Conservation (phyloP, 92 coral and sea anemone species). For the Epizoanthus rinbou region DNA sequence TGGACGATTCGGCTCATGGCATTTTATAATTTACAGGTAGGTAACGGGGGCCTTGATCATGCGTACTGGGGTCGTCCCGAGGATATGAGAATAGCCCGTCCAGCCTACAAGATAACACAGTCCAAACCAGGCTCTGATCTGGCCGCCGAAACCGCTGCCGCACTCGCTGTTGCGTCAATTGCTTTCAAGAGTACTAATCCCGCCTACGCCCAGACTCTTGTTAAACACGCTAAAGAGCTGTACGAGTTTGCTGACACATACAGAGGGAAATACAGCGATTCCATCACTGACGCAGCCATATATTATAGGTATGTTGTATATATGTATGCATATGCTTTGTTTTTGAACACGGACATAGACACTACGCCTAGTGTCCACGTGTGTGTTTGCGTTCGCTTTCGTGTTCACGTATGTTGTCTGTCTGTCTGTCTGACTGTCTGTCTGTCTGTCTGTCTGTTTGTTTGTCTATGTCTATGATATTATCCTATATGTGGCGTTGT, state of each 20-base stretch:
- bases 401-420: too few relatives aligned
- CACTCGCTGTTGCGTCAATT: slow-evolving; percentile 56
- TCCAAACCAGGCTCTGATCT: slow-evolving; percentile 73
- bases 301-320: slow-evolving; percentile 38
- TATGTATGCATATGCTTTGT: not conserved
- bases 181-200: slow-evolving; percentile 38
- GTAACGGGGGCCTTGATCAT: slow-evolving; percentile 72
- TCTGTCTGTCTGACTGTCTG: too few relatives aligned
- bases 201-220: slow-evolving; percentile 2
- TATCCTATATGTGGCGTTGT: too few relatives aligned
- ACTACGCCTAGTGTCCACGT: too few relatives aligned
- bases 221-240: slow-evolving; percentile 37
- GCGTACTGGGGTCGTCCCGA: slow-evolving; percentile 84
- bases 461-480: too few relatives aligned
- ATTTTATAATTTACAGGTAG: slow-evolving; percentile 49
- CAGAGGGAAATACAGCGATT: slow-evolving; percentile 58
- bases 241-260: slow-evolving; percentile 62
- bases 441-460: too few relatives aligned
- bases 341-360: too few relatives aligned
- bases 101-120: slow-evolving; percentile 69
- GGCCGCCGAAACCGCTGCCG: slow-evolving; percentile 77
- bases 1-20: too few relatives aligned
- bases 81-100: slow-evolving; percentile 71
- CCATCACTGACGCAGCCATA: slow-evolving; percentile 56
- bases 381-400: too few relatives aligned